phyloP scores from a whole-genome alignment of 2,888 invertebrate species.

The Sialis fuliginosa region DNA sequence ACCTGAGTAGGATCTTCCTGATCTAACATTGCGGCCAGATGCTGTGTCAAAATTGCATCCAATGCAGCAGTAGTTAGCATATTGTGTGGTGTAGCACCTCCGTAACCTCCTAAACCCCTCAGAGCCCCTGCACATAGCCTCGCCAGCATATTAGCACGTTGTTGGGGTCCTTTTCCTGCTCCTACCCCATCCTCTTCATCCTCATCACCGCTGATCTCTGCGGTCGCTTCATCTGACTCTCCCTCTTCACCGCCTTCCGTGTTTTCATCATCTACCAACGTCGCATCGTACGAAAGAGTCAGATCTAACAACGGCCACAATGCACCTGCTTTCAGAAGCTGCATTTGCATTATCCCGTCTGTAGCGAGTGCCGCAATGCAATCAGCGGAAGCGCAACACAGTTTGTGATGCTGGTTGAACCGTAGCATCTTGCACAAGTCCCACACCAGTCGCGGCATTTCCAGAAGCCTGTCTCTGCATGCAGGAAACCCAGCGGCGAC shows the following conservation, averaged over 20 bases:
- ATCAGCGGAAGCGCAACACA: constrained; percentile 77
- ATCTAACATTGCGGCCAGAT: constrained; percentile 60
- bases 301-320: constrained; percentile 82
- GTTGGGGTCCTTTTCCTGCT: constrained; percentile 61
- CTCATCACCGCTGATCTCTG: not conserved
- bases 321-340: constrained; percentile 68
- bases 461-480: constrained; percentile 74
- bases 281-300: constrained; percentile 91
- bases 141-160: constrained; percentile 49
- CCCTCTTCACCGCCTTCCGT: constrained; percentile 87
- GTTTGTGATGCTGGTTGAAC: constrained; percentile 71
- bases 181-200: constrained; percentile 47
- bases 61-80: constrained; percentile 35
- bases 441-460: constrained; percentile 68
- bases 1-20: constrained; percentile 62
- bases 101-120: constrained; percentile 61
- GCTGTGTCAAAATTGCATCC: constrained; percentile 67
- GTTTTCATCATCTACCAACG: constrained; percentile 30
- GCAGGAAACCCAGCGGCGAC: constrained; percentile 88
- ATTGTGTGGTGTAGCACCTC: constrained; percentile 25
- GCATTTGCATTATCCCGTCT: constrained; percentile 73
- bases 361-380: constrained; percentile 75
- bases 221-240: not conserved
- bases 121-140: constrained; percentile 72
- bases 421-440: constrained; percentile 76